A percentile compares a stretch with the other conserved stretches of the same genome.
These are phyloP conservation scores for Phoebastria nigripes DNA, from an alignment of 2,797 vertebrate genomes.

Conservation along the genomic window DNA sequence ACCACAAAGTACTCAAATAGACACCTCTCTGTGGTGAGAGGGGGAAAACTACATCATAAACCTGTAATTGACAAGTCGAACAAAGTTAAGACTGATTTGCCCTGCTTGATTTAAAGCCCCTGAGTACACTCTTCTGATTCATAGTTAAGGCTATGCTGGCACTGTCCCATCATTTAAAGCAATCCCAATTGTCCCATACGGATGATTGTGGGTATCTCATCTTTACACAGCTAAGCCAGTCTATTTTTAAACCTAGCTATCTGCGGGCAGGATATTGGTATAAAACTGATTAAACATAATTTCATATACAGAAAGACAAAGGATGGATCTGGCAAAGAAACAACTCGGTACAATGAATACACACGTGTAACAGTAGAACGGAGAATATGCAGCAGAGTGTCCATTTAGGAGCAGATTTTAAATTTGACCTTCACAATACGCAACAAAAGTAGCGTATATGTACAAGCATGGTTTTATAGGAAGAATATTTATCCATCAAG, in stretches of 20 bases:
- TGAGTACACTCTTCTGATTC: neutral
- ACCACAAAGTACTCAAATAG: neutral
- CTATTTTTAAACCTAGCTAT: slow-evolving; percentile 6
- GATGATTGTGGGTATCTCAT: neutral
- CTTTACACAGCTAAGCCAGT: neutral
- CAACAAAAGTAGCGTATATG: neutral
- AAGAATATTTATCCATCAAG: neutral
- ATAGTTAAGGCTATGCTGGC: neutral
- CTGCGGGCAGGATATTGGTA: neutral
- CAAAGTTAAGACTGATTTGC: neutral
- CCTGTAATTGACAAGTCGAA: neutral
- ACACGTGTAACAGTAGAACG: fast-evolving
- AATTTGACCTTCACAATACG: neutral
- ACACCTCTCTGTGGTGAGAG: neutral
- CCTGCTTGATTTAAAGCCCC: neutral
- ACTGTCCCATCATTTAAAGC: neutral
- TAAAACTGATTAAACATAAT: neutral
- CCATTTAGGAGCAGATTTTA: neutral
- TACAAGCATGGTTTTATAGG: neutral
- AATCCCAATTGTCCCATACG: neutral
- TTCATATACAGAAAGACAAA: neutral
- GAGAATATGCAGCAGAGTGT: neutral
- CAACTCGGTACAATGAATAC: neutral
- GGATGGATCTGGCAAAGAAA: neutral
- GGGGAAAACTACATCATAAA: neutral